A percentile compares a stretch with the other conserved stretches of the same genome.
Evolutionary conservation across 2,797 vertebrate genomes (phyloP).

Genomic region (Pantherophis vulpinus): DNA sequence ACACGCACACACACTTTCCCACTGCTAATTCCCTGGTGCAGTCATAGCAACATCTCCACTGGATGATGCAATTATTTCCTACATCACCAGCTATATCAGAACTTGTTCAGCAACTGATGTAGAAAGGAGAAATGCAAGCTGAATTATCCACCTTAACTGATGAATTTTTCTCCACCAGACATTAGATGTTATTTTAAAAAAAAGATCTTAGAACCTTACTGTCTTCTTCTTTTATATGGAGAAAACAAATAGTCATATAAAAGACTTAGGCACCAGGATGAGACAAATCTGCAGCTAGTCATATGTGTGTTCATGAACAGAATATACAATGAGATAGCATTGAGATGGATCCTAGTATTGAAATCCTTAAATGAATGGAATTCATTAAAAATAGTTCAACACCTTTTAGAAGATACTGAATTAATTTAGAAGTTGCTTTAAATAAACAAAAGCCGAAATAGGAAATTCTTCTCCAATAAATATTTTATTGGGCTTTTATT

Average conservation of each 20-base stretch:
- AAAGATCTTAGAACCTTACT: neutral
- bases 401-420: neutral
- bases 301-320: neutral
- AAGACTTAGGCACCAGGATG: neutral
- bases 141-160: neutral
- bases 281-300: constrained; percentile 9
- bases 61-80: neutral
- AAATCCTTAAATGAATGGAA: neutral
- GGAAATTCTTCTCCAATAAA: neutral
- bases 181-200: neutral
- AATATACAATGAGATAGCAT: neutral
- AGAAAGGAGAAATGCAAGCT: neutral
- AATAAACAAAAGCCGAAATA: constrained; percentile 3
- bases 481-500: neutral
- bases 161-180: neutral
- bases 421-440: neutral
- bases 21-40: neutral
- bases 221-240: neutral
- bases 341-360: neutral
- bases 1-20: neutral
- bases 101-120: neutral
- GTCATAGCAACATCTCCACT: too few relatives aligned
- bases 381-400: neutral
- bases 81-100: neutral
- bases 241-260: neutral